phyloP scores from a whole-genome alignment of 2,888 invertebrate genomes.

The Thumatha senex region DNA sequence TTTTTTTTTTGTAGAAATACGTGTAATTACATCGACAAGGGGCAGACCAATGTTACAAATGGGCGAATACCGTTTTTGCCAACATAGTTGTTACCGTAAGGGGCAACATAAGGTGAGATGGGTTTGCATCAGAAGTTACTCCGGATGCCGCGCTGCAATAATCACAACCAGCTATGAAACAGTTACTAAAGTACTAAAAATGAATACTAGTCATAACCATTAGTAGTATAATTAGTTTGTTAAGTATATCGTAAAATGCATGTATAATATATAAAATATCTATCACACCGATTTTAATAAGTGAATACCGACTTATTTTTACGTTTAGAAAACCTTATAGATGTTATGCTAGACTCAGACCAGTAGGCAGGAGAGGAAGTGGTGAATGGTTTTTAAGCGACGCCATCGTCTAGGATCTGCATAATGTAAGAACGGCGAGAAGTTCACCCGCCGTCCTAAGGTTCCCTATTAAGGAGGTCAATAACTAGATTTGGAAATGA shows the following conservation, averaged over 20 bases:
- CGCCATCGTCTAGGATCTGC: no score
- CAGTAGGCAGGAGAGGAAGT: no score
- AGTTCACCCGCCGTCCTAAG: no score
- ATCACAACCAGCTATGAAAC: background rate
- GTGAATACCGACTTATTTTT: no score
- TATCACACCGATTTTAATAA: no score
- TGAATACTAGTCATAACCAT: background rate
- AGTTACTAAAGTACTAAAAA: background rate
- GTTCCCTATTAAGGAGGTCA: no score
- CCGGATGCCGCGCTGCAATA: background rate
- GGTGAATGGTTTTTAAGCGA: no score
- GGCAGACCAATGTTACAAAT: slow-evolving; percentile 37
- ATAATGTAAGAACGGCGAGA: no score
- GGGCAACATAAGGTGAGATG: background rate
- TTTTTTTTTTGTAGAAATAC: slow-evolving; percentile 4
- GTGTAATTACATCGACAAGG: slow-evolving; percentile 17
- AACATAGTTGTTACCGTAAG: slow-evolving; percentile 14
- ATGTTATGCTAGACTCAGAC: no score
- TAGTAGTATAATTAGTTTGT: background rate
- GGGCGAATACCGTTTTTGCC: slow-evolving; percentile 30
- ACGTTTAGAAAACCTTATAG: no score
- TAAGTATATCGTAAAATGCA: background rate
- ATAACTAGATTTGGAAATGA: no score
- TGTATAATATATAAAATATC: no score
- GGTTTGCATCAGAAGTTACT: background rate